Conservation (phyloP, 2,113 vertebrate genomes). For the Ptilonorhynchus violaceus region DNA sequence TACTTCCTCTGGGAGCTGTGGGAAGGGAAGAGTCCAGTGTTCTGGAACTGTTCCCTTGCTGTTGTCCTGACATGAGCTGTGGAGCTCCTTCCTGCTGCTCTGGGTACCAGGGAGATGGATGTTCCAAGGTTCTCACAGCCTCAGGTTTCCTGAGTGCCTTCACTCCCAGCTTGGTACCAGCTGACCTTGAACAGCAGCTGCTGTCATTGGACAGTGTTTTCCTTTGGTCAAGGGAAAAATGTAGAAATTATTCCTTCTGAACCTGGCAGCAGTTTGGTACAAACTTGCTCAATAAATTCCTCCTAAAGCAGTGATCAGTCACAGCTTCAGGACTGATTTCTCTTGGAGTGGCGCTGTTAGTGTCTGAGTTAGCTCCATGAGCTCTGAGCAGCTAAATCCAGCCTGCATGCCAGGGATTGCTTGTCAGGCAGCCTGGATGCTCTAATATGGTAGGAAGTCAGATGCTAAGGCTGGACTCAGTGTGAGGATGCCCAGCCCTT, state of each 20-base stretch:
- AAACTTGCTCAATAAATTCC: neutral
- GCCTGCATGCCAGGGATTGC: neutral
- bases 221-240: neutral
- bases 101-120: neutral
- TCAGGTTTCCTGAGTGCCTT: neutral
- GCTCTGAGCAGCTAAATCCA: neutral
- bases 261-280: neutral
- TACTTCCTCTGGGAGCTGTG: conserved; percentile 1
- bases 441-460: neutral
- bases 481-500: neutral
- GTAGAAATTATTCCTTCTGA: neutral
- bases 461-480: neutral
- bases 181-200: conserved; percentile 29
- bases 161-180: neutral
- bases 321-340: neutral
- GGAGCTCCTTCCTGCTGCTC: neutral
- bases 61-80: neutral
- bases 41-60: neutral
- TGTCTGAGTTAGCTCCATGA: neutral
- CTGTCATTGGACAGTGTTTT: neutral
- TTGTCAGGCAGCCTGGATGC: neutral
- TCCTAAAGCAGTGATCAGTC: neutral
- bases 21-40: neutral
- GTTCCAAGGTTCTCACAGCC: neutral
- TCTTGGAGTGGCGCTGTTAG: neutral